Base-by-base conservation (phyloP, 1,140 invertebrate species). In the Brachionus calyciflorus region DNA sequence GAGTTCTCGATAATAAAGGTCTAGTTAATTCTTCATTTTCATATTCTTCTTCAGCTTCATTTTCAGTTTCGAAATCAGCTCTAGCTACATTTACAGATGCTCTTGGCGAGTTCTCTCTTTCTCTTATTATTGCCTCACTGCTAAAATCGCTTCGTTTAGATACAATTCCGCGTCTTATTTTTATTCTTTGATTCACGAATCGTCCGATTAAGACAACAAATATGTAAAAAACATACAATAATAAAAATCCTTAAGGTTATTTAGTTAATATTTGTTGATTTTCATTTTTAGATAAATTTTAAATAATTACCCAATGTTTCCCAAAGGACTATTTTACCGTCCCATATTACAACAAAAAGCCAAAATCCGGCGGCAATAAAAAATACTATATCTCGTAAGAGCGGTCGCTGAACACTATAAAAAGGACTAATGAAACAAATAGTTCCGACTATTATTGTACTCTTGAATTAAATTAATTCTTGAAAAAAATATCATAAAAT, bases 371-470 rank as follows among this genome's bases (percentile, higher is more conserved):
- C 85, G 14, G 84, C 78, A 7, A 90, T 81, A 80, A 89, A 90
- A 81, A 91, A 91, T 37, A 86, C 84, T 9, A 88, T 84, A 81
- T 91, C 90, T n/a, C 90, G 82, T 24, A 90, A 80, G 78, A 90
- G 87, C 24, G 88, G 88, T 48, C 88, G 82, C 78, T 88, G 79
- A 81, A 87, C 86, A 19, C 88, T 80, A 57, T 86, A 83, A 81
- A 91, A 91, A 0, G 90, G 89, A 10, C 84, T 81, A 44, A 84
- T 81, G 10, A 89, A 78, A 21, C 87, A 85, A 2, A 91, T 87
- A 5, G 87, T 82, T 1, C 89, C 90, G 5, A 87, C 87, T 19
- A 91, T 89, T 3, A 90, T 83, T 0, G 88, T 86, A 44, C 60
- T 65, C 60, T 65, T 60, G 3, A n/a, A 33, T 37, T 2, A 21